Percentiles rank a stretch among this genome's conserved stretches.
These are phyloP conservation scores for Lysandra coridon DNA, from an alignment of 2,888 invertebrate species.

Conservation along the genomic window DNA sequence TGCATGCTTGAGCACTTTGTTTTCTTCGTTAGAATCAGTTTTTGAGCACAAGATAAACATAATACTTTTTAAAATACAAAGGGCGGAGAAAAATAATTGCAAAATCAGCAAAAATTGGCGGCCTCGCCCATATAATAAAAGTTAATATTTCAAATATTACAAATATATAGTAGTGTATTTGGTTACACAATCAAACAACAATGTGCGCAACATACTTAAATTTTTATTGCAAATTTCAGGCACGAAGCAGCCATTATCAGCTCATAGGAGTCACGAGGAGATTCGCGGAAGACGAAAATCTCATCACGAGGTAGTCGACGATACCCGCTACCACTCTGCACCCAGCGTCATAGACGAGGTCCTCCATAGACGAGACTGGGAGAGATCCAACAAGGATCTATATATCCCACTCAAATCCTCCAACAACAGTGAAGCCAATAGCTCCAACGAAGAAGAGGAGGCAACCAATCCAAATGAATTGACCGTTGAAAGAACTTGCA, in stretches of 20 bases:
- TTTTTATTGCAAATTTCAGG: slow-evolving; percentile 46
- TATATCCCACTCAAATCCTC: slow-evolving; percentile 54
- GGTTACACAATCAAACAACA: background rate
- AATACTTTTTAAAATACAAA: too few relatives aligned
- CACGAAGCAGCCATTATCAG: slow-evolving; percentile 56
- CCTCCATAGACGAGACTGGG: slow-evolving; percentile 70
- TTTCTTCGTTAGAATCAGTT: too few relatives aligned
- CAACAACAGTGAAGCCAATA: slow-evolving; percentile 45
- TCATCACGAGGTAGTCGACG: slow-evolving; percentile 49
- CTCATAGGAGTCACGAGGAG: slow-evolving; percentile 70
- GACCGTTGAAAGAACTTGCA: slow-evolving; percentile 51
- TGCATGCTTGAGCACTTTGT: too few relatives aligned
- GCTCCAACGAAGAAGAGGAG: slow-evolving; percentile 34
- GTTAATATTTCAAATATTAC: background rate
- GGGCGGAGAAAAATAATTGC: too few relatives aligned
- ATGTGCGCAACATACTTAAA: background rate
- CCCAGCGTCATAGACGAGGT: slow-evolving; percentile 73
- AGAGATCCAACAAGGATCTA: slow-evolving; percentile 63
- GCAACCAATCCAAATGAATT: slow-evolving; percentile 47
- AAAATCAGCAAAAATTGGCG: too few relatives aligned
- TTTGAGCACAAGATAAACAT: too few relatives aligned
- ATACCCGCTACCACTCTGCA: slow-evolving; percentile 67
- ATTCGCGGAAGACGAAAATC: slow-evolving; percentile 58
- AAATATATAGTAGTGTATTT: too few relatives aligned
- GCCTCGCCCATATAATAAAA: too few relatives aligned